Evolutionary conservation across 1,140 invertebrate genomes (phyloP), one percentile per base, ranked within the genome.

Genomic region (Drosophila triauraria): DNA sequence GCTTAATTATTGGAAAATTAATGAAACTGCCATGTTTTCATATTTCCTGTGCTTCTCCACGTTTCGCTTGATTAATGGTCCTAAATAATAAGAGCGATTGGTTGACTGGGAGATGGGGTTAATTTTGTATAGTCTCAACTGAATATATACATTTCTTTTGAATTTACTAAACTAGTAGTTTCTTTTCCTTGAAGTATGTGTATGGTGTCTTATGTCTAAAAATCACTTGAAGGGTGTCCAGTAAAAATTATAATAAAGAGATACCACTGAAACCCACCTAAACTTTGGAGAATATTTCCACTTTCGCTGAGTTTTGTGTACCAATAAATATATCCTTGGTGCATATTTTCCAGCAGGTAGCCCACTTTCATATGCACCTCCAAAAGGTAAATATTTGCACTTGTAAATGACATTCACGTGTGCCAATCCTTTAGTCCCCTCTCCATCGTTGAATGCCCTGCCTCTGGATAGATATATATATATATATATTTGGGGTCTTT

Each of bases 1-100:
- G 78, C 85, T 88, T 90, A 90, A 88, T 88, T 88, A 88, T 88
- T 90, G 78, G 85, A 88, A 88, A 88, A 88, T 88, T 88, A 88
- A 88, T 88, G 81, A 88, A 88, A 78, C 74, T 78, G 85, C 81
- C 84, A 72, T 85, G 80, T 81, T 84, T 88, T 90, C 80, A 78
- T 78, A 51, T 71, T 72, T 72, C 46, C 53, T 35, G 69, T 78
- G 69, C 27, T 42, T 46, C 46, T 17, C 47, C 50, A 51, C 38
- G 53, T 63, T 82, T 83, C 83, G 74, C 78, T 84, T 88, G 85
- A 88, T 90, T 88, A 90, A 88, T 88, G 32, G 67, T 54, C 32
- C 30, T 25, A 42, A 40, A 47, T 60, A 70, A 62, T 40, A 38
- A 46, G 43, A 38, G 13, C 43, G 20, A 25, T 44, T 27, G n/a